These are phyloP conservation scores for Micropterix aruncella DNA, from an alignment of 2,888 invertebrate genomes.

Conservation along the genomic window DNA sequence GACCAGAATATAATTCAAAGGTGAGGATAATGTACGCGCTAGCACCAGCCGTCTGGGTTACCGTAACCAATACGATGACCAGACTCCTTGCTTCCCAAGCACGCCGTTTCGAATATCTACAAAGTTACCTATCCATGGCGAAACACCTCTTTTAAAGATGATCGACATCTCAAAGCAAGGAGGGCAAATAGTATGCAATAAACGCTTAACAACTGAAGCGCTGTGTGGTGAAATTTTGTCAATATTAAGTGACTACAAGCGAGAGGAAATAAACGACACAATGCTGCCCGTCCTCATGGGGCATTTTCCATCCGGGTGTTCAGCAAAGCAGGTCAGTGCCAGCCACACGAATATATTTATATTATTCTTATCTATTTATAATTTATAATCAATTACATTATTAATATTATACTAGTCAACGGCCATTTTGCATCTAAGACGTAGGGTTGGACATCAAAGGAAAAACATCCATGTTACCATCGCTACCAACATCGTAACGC, in stretches of 20 bases:
- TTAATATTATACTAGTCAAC: too few species aligned
- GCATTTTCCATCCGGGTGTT: conserved; percentile 39
- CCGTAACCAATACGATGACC: conserved; percentile 23
- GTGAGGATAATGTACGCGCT: conserved; percentile 38
- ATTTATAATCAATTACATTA: too few species aligned
- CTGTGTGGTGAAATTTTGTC: conserved; percentile 47
- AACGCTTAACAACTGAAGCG: conserved; percentile 25
- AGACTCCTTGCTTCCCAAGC: conserved; percentile 20
- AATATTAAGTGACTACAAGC: conserved; percentile 41
- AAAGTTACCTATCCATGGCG: conserved; percentile 36
- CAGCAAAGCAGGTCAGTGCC: conserved; percentile 36
- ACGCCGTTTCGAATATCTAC: conserved; percentile 16
- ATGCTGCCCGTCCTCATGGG: conserved; percentile 38
- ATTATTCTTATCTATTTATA: too few species aligned
- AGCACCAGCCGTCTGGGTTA: conserved; percentile 42
- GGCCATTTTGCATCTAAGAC: too few species aligned
- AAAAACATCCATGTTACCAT: too few species aligned
- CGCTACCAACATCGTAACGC: too few species aligned
- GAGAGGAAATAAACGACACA: conserved; percentile 39
- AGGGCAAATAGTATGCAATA: conserved; percentile 30
- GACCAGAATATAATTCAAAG: conserved; percentile 41
- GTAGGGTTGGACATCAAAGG: too few species aligned
- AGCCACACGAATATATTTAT: too few species aligned
- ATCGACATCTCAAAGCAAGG: conserved; percentile 31
- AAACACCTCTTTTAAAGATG: conserved; percentile 46